These are phyloP conservation scores for Tachuris rubrigastra DNA, from an alignment of 2,113 vertebrate genomes.

Conservation along the genomic window DNA sequence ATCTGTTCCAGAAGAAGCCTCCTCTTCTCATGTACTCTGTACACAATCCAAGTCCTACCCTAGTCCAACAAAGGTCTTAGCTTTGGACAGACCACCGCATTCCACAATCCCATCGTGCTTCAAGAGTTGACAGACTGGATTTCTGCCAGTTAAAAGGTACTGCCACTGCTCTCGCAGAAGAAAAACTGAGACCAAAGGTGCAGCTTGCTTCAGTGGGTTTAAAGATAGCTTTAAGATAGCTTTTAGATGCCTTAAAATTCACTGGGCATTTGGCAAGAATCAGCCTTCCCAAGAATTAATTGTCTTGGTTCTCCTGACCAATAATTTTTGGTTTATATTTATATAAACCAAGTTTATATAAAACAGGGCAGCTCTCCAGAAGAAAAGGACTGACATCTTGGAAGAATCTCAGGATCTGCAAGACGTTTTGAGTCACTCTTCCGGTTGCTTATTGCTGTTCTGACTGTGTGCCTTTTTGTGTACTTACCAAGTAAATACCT, in stretches of 20 bases:
- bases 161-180: neutral
- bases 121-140: neutral
- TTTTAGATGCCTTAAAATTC: neutral
- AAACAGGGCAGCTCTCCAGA: neutral
- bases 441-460: neutral
- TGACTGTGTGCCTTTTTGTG: neutral
- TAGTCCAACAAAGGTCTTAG: accelerated
- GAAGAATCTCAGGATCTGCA: neutral
- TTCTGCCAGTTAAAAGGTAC: neutral
- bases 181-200: neutral
- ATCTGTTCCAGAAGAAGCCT: neutral
- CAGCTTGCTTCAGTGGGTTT: neutral
- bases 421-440: neutral
- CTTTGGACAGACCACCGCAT: neutral
- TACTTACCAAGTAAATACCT: neutral
- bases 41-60: too few species aligned
- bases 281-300: neutral
- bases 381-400: neutral
- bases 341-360: neutral
- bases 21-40: neutral
- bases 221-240: too few species aligned
- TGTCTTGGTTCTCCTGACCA: neutral
- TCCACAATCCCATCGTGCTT: accelerated
- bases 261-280: neutral
- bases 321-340: neutral